A percentile compares a stretch with the other conserved stretches of the same genome.
Conservation (phyloP, 2,113 vertebrate species). For the Gambusia affinis region DNA sequence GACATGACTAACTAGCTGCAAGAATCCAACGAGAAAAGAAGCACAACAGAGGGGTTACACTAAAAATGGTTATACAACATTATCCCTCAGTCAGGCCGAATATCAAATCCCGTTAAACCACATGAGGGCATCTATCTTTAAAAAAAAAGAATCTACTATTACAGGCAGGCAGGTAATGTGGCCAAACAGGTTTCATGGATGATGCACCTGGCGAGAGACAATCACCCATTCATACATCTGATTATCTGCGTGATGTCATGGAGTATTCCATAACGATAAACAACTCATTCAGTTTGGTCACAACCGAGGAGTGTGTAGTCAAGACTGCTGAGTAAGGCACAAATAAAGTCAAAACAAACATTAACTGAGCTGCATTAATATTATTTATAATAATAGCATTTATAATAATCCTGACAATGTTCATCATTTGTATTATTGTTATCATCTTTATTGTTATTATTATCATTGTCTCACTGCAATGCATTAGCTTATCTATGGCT, state of each 20-base stretch:
- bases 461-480: no score
- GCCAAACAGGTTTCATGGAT: slow-evolving; percentile 41
- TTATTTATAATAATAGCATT: no score
- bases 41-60: neutral
- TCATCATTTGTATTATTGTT: no score
- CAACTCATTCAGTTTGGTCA: neutral
- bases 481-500: no score
- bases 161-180: slow-evolving; percentile 35
- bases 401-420: no score
- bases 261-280: slow-evolving; percentile 1
- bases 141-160: slow-evolving; percentile 45
- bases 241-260: neutral
- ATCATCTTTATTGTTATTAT: no score
- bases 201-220: slow-evolving; percentile 2
- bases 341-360: no score
- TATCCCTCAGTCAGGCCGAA: neutral
- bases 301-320: neutral
- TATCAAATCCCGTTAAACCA: slow-evolving; percentile 1
- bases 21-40: slow-evolving; percentile 29
- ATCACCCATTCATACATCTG: neutral
- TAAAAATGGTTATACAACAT: neutral
- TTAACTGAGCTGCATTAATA: no score
- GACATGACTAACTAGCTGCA: slow-evolving; percentile 57
- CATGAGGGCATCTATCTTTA: slow-evolving; percentile 40
- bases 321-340: neutral